These are phyloP conservation scores for Trachythela sp. DNA, from an alignment of 64 coral and sea anemone genomes.

Conservation along the genomic window DNA sequence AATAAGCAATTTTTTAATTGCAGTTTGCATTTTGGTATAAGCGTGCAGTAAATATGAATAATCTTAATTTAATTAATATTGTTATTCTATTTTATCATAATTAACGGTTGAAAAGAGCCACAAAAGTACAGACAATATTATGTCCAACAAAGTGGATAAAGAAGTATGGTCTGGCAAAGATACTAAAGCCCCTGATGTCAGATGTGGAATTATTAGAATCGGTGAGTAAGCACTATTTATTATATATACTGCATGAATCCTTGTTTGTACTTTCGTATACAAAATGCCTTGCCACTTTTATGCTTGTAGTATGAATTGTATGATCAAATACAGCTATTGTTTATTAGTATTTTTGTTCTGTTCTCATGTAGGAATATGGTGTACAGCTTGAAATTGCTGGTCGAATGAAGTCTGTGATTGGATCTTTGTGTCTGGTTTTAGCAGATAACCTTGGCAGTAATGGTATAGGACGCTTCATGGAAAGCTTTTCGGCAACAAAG, in stretches of 20 bases:
- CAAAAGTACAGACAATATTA: background rate
- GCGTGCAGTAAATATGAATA: too few species aligned
- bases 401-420: background rate
- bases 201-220: background rate
- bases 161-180: background rate
- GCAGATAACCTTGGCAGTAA: background rate
- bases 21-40: too few species aligned
- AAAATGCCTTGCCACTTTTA: too few species aligned
- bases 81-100: too few species aligned
- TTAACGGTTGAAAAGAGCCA: too few species aligned
- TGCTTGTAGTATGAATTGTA: too few species aligned
- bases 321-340: too few species aligned
- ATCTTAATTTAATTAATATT: too few species aligned
- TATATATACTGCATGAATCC: too few species aligned
- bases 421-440: background rate
- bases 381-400: background rate
- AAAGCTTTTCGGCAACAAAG: background rate
- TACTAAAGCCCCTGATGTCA: background rate
- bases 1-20: too few species aligned
- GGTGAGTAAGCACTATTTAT: background rate
- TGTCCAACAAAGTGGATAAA: background rate
- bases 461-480: background rate
- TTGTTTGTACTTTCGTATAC: too few species aligned
- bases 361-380: background rate
- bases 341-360: too few species aligned